Evolutionary conservation across 2,888 invertebrate species (phyloP), one percentile per base, ranked within the genome.

Genomic region (Meiosimyza platycephala): DNA sequence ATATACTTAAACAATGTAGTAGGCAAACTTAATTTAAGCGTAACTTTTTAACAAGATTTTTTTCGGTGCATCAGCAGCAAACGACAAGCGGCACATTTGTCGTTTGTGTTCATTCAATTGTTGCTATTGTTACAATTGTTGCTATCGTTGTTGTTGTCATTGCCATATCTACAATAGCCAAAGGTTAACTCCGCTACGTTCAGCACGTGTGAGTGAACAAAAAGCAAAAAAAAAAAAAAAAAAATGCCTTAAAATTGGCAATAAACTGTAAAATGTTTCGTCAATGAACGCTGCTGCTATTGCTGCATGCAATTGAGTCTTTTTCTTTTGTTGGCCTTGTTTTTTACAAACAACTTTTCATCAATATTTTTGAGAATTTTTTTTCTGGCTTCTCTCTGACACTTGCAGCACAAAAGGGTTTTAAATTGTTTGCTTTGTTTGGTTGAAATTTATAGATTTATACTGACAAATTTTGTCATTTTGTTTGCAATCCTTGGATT

Each of bases 221-320:
- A 64, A 51, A 40, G 6, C 9, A n/a, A 51, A 63, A 51, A 28
- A 22, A 28, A 65, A 65, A n/a, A 51, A 63, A 51, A 28, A 22
- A 28, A 65, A 65, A 15, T 22, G 65, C 11, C 40, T 52, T n/a
- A 51, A 67, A 67, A 67, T 67, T 67, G 67, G 54, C 67, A 67
- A 57, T 18, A 55, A 67, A 67, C 54, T 47, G 40, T 9, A 40
- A 40, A 40, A 40, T 9, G 40, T 40, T 40, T 40, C 40, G 40
- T 40, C 40, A 40, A 40, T 40, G 40, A 40, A 40, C 40, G 40
- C 40, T 40, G 47, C 57, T 50, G 28, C 4, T 28, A 3, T 4
- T 28, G 28, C 28, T 28, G 28, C 28, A 28, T 28, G n/a, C 18
- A 54, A 54, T 54, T 16, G 57, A 57, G 28, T 28, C 4, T 57